Percentiles rank a stretch among this genome's conserved stretches.
Conservation (phyloP, 2,888 invertebrate species). For the Anthophora plumipes region DNA sequence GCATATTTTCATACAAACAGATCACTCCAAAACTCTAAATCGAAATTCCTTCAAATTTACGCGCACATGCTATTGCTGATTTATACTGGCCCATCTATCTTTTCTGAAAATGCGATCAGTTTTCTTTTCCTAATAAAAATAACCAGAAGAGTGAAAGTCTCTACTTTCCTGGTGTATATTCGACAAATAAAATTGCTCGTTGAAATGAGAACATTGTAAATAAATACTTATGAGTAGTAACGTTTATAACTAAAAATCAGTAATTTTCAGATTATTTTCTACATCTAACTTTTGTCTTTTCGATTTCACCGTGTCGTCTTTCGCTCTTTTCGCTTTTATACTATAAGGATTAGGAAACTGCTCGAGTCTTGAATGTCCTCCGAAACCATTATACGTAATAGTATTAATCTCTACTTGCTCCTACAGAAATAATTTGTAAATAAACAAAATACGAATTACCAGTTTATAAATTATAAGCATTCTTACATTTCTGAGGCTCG, state of each 20-base stretch:
- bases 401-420: background rate
- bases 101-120: too few species aligned
- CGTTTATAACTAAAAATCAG: background rate
- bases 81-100: too few species aligned
- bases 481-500: conserved; percentile 30
- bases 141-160: too few species aligned
- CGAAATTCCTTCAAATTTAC: too few species aligned
- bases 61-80: too few species aligned
- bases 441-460: conserved; percentile 5
- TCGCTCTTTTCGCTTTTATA: conserved; percentile 36
- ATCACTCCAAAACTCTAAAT: too few species aligned
- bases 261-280: conserved; percentile 54
- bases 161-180: too few species aligned
- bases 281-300: conserved; percentile 47
- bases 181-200: too few species aligned
- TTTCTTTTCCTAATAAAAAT: too few species aligned
- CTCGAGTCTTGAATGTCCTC: conserved; percentile 73
- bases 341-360: conserved; percentile 61
- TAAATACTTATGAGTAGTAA: too few species aligned
- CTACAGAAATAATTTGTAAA: conserved; percentile 45
- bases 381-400: conserved; percentile 69
- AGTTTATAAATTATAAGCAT: background rate
- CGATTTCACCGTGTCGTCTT: conserved; percentile 5
- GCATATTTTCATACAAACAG: too few species aligned
- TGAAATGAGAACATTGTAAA: too few species aligned